Base-by-base conservation (phyloP, 2,888 invertebrate species). In the Ophioninae sp. region DNA sequence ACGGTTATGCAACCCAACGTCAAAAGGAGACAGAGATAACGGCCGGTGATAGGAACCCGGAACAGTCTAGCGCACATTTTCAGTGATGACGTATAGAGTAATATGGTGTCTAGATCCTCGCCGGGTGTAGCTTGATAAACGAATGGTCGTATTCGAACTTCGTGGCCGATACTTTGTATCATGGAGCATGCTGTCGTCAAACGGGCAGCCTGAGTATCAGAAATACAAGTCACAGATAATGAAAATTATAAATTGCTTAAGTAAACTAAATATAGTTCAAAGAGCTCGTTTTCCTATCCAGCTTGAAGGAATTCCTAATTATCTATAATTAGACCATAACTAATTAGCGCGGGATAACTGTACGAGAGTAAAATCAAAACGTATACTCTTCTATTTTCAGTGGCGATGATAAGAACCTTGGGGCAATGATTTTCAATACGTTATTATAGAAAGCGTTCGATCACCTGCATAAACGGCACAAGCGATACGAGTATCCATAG, bases 41-140 rank as follows among this genome's bases (percentile, higher is more conserved):
- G 94, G 5, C 95, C 95, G 30, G 95, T 95, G 81, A 97, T 95
- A 9, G 97, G 96, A 89, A 96, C 95, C 90, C 95, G 94, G 91
- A 96, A 96, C 1, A 97, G 93, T 91, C 95, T 95, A 2, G 97
- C 97, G 83, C 95, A 95, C 92, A 97, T 95, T 88, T 95, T 95
- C 73, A 97, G 93, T 64, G 96, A 96, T 1, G 96, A 96, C 0
- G 97, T 95, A 91, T 96, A 97, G 86, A 97, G 93, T 41, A 97
- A 94, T 82, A 97, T 95, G 0, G 97, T 95, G 88, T 96, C 95
- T 87, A 97, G 94, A 93, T 97, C 96, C 87, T 95, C 95, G 73
- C 95, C 95, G 0, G 97, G 94, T 9, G 96, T 96, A 88, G 96
- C 95, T 91, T 96, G 96, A 93, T 97, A 97, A 2, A 96, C 95